Conservation (phyloP, 2,888 invertebrate genomes). For the Ditylenchus weischeri region DNA sequence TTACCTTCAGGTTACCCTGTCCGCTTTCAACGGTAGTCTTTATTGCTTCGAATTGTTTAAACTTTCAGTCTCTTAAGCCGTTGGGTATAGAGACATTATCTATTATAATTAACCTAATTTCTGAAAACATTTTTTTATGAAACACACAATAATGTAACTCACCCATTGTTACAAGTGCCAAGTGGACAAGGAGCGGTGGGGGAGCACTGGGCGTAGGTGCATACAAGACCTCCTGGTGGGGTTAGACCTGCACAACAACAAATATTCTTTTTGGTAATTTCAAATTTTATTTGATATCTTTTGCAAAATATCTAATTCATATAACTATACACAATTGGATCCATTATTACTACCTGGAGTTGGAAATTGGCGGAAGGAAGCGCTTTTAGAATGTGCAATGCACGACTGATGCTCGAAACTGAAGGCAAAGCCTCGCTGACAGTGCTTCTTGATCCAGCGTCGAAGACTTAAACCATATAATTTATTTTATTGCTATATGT, state of each 20-base stretch:
- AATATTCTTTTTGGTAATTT: neutral
- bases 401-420: slow-evolving; percentile 58
- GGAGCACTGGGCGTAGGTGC: slow-evolving; percentile 55
- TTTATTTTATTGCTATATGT: neutral
- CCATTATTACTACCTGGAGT: neutral
- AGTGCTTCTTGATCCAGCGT: slow-evolving; percentile 53
- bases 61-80: no score
- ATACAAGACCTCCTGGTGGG: slow-evolving; percentile 45
- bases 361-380: slow-evolving; percentile 25
- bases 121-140: no score
- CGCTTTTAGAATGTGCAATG: slow-evolving; percentile 40
- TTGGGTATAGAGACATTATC: no score
- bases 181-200: slow-evolving; percentile 48
- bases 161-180: slow-evolving; percentile 57
- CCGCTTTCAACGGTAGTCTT: no score
- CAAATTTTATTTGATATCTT: no score
- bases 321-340: no score
- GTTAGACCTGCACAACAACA: slow-evolving; percentile 8
- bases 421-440: slow-evolving; percentile 54
- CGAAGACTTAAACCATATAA: slow-evolving; percentile 39
- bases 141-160: neutral
- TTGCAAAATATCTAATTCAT: no score
- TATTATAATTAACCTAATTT: no score
- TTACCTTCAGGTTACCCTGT: no score
- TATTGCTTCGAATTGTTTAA: no score